Evolutionary conservation across 2,888 invertebrate genomes (phyloP).

Genomic region (Andrena bicolor): DNA sequence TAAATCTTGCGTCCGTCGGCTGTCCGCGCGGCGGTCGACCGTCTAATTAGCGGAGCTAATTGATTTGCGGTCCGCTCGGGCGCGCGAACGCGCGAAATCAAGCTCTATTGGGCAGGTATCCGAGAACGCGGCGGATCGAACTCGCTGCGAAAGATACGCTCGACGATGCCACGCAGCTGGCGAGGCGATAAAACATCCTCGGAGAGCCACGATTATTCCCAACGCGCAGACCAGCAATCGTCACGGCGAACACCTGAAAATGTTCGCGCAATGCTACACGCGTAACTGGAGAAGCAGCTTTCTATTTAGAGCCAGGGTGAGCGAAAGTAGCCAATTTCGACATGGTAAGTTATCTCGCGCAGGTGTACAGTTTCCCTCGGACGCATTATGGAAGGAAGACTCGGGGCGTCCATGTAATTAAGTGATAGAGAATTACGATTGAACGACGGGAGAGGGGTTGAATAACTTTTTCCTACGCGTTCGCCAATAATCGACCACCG

Average conservation of each 20-base stretch:
- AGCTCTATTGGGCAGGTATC: background rate
- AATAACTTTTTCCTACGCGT: background rate
- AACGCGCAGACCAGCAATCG: too few species aligned
- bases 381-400: too few species aligned
- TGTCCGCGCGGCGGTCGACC: constrained; percentile 10
- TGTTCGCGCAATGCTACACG: too few species aligned
- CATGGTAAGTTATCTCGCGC: too few species aligned
- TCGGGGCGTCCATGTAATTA: too few species aligned
- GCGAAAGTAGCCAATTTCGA: too few species aligned
- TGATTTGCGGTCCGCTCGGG: constrained; percentile 51
- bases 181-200: background rate
- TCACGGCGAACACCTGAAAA: too few species aligned
- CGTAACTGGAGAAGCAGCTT: too few species aligned
- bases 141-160: background rate
- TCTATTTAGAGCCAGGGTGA: too few species aligned
- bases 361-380: too few species aligned
- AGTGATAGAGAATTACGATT: too few species aligned
- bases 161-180: background rate
- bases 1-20: constrained; percentile 24
- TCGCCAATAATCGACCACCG: background rate
- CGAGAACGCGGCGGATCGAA: background rate
- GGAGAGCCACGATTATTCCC: too few species aligned
- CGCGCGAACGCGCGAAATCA: background rate
- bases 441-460: background rate
- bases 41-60: constrained; percentile 62